Evolutionary conservation across 2,797 vertebrate genomes (phyloP).

Genomic region (Aldrovandia affinis): DNA sequence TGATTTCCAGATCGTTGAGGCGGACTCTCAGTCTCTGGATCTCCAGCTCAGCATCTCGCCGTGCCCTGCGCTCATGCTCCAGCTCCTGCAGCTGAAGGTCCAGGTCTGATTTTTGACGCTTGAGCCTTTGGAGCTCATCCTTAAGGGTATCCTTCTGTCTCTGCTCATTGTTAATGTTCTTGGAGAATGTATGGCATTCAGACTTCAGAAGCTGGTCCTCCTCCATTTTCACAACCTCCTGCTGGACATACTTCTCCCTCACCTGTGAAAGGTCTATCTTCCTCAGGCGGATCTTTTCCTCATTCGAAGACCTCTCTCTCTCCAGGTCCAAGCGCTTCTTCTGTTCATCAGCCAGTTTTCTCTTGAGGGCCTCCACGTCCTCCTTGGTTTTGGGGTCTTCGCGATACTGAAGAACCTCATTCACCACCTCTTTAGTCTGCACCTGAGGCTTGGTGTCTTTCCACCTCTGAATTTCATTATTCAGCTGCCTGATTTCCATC

Average conservation of each 20-base stretch:
- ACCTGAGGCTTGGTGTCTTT: constrained; percentile 91
- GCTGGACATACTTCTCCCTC: constrained; percentile 87
- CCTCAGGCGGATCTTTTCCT: constrained; percentile 83
- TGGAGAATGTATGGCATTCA: constrained; percentile 79
- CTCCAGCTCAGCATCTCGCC: constrained; percentile 90
- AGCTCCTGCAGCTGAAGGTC: constrained; percentile 91
- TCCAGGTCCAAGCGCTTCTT: constrained; percentile 90
- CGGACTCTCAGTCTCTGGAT: constrained; percentile 86
- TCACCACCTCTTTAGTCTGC: constrained; percentile 91
- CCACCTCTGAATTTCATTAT: constrained; percentile 89
- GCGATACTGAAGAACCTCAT: constrained; percentile 90
- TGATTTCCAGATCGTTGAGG: constrained; percentile 82
- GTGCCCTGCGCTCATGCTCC: constrained; percentile 85
- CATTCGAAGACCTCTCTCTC: constrained; percentile 75
- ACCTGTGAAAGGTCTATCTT: constrained; percentile 90
- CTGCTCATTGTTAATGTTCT: constrained; percentile 86
- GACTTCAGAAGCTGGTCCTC: constrained; percentile 84
- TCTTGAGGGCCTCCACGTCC: constrained; percentile 86
- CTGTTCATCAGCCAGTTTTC: constrained; percentile 87
- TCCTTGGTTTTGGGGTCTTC: constrained; percentile 93
- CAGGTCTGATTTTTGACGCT: constrained; percentile 82
- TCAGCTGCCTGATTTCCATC: constrained; percentile 89
- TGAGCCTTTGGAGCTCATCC: constrained; percentile 80
- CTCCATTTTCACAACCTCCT: constrained; percentile 91
- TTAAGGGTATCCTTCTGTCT: constrained; percentile 84